Percentiles rank a stretch among this genome's conserved stretches.
Conservation (phyloP, 2,113 vertebrate genomes). For the Pomatostomus ruficeps region DNA sequence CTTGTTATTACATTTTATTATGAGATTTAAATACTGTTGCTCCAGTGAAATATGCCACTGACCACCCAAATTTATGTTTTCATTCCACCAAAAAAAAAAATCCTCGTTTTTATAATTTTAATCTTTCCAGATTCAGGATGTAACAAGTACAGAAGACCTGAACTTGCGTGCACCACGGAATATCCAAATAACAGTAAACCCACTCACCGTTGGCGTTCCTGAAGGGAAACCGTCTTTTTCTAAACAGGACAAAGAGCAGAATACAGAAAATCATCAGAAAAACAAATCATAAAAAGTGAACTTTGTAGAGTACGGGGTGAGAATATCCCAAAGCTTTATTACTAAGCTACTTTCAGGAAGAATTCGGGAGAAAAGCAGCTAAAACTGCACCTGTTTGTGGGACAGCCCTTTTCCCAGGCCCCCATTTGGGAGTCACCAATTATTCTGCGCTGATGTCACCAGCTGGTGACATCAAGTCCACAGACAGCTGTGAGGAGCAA, state of each 20-base stretch:
- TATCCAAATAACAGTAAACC: background rate
- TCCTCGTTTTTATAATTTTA: background rate
- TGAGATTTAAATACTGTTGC: background rate
- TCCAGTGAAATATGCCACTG: background rate
- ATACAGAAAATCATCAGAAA: background rate
- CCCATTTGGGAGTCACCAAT: background rate
- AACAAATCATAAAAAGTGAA: background rate
- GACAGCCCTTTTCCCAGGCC: background rate
- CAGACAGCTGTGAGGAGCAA: background rate
- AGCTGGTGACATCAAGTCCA: background rate
- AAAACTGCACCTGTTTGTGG: background rate
- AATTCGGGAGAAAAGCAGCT: background rate
- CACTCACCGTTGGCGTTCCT: conserved; percentile 86
- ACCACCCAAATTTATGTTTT: background rate
- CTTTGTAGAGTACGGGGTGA: background rate
- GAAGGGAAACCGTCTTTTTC: conserved; percentile 93
- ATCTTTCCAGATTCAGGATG: background rate
- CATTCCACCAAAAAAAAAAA: background rate
- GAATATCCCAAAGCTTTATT: background rate
- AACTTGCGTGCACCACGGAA: background rate
- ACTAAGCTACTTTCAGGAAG: background rate
- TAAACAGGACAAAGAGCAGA: conserved; percentile 61
- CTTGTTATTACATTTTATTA: background rate
- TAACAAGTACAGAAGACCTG: background rate
- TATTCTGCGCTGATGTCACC: background rate